Evolutionary conservation across 2,113 vertebrate species (phyloP), one percentile per base, ranked within the genome.

Genomic region (Brevimyrus niger): DNA sequence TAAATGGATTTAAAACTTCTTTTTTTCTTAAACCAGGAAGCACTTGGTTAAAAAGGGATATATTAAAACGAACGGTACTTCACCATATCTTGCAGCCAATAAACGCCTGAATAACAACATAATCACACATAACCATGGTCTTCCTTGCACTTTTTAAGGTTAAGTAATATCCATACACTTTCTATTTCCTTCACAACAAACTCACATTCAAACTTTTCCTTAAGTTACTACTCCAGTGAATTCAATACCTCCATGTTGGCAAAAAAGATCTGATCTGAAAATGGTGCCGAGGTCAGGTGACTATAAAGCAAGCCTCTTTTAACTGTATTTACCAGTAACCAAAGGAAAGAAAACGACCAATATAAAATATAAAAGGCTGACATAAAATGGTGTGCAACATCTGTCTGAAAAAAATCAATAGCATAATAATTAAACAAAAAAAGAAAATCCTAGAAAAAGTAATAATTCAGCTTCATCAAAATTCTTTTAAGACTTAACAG

Each of bases 61-160:
- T 91, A 94, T 93, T 94, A 93, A 95, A 95, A 95, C 91, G 88
- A 91, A 94, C 92, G 95, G 94, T 94, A 94, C 91, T 90, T 94
- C 92, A 95, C 91, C 93, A 94, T 92, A 93, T 92, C 92, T 95
- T 95, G 96, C 96, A 96, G 96, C 97, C 96, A 97, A 97, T 97
- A 96, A 97, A 97, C 96, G 95, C 95, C 98, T 98, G 97, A 98
- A 98, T 97, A 97, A 94, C 93, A 96, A 96, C 96, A 97, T 97
- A 96, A 96, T 97, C 97, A 98, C 96, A 97, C 96, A 97, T 96
- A 89, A 97, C 95, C 96, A 94, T 92, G 91, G 91, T 94, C 94
- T 93, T 94, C 94, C 93, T 95, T 95, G 94, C 93, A 93, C 93
- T 94, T 94, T 91, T 94, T 95, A 96, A 96, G 93, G 92, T 91